Percentiles rank a stretch among this genome's conserved stretches.
These are phyloP conservation scores for Salarias fasciatus DNA, from an alignment of 2,797 vertebrate species.

Conservation along the genomic window DNA sequence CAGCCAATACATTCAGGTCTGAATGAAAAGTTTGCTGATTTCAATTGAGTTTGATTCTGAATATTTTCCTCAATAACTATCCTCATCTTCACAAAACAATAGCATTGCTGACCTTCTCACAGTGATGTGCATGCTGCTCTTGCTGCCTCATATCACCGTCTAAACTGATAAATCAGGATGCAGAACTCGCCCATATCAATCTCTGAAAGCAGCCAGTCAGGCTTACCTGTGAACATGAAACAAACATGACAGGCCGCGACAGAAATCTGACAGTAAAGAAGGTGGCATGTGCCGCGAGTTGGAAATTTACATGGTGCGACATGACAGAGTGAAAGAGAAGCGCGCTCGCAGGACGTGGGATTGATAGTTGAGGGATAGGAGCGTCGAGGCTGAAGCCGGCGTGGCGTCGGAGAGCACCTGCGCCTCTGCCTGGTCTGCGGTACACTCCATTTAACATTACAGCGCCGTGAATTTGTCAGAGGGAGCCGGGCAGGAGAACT, in stretches of 20 bases:
- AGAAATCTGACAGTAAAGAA: conserved; percentile 35
- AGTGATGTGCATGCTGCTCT: too few species aligned
- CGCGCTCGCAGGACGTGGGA: conserved; percentile 17
- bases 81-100: too few species aligned
- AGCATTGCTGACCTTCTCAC: too few species aligned
- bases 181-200: not conserved
- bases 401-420: conserved; percentile 64
- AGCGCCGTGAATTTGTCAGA: conserved; percentile 67
- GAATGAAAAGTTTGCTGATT: too few species aligned
- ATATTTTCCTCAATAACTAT: too few species aligned
- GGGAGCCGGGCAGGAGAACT: conserved; percentile 62
- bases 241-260: conserved; percentile 8
- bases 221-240: conserved; percentile 11
- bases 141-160: too few species aligned
- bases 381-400: conserved; percentile 51
- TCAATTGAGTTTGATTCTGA: too few species aligned
- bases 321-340: conserved; percentile 44
- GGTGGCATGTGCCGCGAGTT: conserved; percentile 36
- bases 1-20: too few species aligned
- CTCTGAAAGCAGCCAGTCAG: not conserved
- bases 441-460: conserved; percentile 77
- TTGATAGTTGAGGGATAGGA: conserved; percentile 43
- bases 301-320: conserved; percentile 53
- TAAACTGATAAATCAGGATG: not conserved
- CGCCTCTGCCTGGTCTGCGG: conserved; percentile 43